phyloP scores from a whole-genome alignment of 2,797 vertebrate species.

The Spinus olivaceus region DNA sequence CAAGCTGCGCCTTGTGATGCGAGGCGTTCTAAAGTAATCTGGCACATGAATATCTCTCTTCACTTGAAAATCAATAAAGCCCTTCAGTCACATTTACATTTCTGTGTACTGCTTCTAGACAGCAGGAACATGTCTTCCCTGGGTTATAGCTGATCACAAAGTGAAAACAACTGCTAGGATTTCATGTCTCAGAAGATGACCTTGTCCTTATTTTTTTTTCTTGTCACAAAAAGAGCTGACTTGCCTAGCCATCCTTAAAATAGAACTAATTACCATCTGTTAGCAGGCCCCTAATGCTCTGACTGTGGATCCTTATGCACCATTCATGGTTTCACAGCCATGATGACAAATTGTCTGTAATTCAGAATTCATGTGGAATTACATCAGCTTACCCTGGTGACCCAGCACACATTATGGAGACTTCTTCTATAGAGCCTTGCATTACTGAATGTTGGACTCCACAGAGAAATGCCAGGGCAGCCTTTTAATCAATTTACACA shows the following conservation, averaged over 20 bases:
- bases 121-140: background rate
- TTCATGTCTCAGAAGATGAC: background rate
- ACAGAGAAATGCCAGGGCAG: background rate
- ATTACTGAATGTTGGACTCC: background rate
- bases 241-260: background rate
- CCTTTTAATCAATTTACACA: background rate
- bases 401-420: background rate
- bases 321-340: background rate
- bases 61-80: slow-evolving; percentile 16
- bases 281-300: background rate
- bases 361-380: background rate
- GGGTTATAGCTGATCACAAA: background rate
- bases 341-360: background rate
- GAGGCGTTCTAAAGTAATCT: slow-evolving; percentile 6
- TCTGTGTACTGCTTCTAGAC: background rate
- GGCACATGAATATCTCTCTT: background rate
- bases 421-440: background rate
- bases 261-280: background rate
- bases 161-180: background rate
- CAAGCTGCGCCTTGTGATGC: background rate
- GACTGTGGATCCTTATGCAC: background rate
- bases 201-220: background rate
- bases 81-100: background rate
- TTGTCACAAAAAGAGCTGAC: background rate
- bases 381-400: background rate